A percentile compares a stretch with the other conserved stretches of the same genome.
Conservation (phyloP, 35 echinoderm and acorn worm genomes). For the Apostichopus japonicus region DNA sequence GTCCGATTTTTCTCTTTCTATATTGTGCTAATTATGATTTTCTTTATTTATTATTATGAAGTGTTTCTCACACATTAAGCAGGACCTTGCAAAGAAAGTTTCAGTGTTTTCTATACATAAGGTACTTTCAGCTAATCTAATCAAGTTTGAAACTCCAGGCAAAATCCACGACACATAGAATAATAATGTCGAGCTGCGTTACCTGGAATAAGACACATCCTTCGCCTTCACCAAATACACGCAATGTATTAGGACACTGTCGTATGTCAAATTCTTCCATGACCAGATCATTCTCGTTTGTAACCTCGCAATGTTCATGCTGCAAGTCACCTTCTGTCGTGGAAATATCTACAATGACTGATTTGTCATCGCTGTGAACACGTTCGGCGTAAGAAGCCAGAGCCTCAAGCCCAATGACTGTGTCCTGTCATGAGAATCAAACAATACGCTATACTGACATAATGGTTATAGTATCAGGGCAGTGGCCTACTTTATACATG, state of each 20-base stretch:
- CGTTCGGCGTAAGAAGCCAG: conserved; percentile 31
- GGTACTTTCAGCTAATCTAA: neutral
- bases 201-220: conserved; percentile 53
- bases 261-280: conserved; percentile 19
- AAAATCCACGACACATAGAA: neutral
- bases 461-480: no score
- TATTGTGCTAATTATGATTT: no score
- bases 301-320: conserved; percentile 1
- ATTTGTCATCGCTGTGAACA: neutral
- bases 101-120: no score
- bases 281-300: conserved; percentile 41
- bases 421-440: conserved; percentile 2
- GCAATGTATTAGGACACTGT: conserved; percentile 36
- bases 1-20: no score
- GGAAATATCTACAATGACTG: neutral
- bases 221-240: neutral
- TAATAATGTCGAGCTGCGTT: neutral
- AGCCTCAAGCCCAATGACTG: conserved; percentile 52
- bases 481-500: no score
- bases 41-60: no score
- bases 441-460: no score
- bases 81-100: no score
- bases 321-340: conserved; percentile 19
- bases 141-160: neutral
- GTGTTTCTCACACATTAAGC: no score